phyloP scores from a whole-genome alignment of 2,888 invertebrate species.

The Chrysolina oricalcia region DNA sequence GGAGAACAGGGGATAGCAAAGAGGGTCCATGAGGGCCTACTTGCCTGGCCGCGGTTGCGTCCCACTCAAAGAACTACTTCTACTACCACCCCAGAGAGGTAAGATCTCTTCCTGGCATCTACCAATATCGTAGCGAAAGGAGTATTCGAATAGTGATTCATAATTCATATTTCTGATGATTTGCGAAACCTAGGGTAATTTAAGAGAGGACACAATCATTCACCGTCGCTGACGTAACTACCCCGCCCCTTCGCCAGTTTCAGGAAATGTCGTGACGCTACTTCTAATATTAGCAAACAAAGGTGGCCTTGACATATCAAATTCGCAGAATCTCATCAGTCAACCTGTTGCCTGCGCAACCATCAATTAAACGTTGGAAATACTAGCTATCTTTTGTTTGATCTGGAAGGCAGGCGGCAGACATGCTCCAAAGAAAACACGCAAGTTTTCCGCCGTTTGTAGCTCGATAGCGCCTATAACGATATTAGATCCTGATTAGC shows the following conservation, averaged over 20 bases:
- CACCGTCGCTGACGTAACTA: too few relatives aligned
- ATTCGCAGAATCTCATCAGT: conserved; percentile 7
- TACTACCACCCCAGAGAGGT: too few relatives aligned
- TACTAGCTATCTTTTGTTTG: conserved; percentile 4
- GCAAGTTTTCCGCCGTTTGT: not conserved
- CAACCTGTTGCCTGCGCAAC: conserved; percentile 1
- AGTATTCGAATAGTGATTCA: too few relatives aligned
- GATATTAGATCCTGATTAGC: conserved; percentile 17
- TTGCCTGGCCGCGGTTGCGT: too few relatives aligned
- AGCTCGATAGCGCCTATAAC: not conserved
- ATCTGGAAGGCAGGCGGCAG: conserved; percentile 6
- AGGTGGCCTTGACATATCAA: not conserved
- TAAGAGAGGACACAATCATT: too few relatives aligned
- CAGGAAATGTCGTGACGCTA: not conserved
- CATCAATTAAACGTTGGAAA: conserved; percentile 9
- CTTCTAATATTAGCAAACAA: not conserved
- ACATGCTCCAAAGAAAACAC: conserved; percentile 3
- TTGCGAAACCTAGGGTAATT: too few relatives aligned
- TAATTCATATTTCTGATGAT: too few relatives aligned
- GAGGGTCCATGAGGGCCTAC: too few relatives aligned
- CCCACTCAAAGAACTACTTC: too few relatives aligned
- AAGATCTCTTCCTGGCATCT: too few relatives aligned
- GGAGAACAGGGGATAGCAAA: too few relatives aligned
- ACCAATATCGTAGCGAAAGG: too few relatives aligned
- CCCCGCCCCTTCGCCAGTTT: not conserved